phyloP scores from a whole-genome alignment of 2,113 vertebrate genomes.

The Pteropus alecto region DNA sequence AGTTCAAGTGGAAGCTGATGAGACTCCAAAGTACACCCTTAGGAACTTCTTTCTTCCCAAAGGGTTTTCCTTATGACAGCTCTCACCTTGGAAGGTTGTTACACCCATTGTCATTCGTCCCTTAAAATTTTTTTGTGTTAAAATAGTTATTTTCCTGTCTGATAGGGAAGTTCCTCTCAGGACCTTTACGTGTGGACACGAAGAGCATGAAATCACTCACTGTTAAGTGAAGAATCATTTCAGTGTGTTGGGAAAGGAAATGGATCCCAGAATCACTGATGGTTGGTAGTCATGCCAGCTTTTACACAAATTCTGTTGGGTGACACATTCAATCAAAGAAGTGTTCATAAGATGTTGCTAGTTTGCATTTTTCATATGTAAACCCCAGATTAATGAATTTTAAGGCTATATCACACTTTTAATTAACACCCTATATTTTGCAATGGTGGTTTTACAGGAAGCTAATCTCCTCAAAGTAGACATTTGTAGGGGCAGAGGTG shows the following conservation, averaged over 20 bases:
- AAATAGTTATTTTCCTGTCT: not conserved
- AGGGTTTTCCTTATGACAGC: not conserved
- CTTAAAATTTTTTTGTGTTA: not conserved
- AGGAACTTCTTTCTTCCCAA: not conserved
- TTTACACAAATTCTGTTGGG: not conserved
- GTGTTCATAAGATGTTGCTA: not conserved
- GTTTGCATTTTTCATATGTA: not conserved
- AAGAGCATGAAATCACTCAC: not conserved
- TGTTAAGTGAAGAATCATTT: not conserved
- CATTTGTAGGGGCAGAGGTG: not conserved
- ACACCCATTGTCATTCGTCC: slow-evolving; percentile 8
- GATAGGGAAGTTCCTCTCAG: not conserved
- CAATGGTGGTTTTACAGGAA: not conserved
- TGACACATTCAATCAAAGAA: not conserved
- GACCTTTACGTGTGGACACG: not conserved
- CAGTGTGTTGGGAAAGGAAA: not conserved
- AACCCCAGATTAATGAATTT: not conserved
- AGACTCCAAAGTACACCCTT: not conserved
- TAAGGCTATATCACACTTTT: not conserved
- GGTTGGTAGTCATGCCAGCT: not conserved
- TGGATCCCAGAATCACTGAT: not conserved
- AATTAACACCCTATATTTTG: not conserved
- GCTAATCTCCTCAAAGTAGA: not conserved
- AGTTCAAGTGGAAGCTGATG: not conserved
- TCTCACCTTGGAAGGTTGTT: not conserved